A percentile compares a stretch with the other conserved stretches of the same genome.
Conservation (phyloP, 2,888 invertebrate species). For the Celastrina argiolus region DNA sequence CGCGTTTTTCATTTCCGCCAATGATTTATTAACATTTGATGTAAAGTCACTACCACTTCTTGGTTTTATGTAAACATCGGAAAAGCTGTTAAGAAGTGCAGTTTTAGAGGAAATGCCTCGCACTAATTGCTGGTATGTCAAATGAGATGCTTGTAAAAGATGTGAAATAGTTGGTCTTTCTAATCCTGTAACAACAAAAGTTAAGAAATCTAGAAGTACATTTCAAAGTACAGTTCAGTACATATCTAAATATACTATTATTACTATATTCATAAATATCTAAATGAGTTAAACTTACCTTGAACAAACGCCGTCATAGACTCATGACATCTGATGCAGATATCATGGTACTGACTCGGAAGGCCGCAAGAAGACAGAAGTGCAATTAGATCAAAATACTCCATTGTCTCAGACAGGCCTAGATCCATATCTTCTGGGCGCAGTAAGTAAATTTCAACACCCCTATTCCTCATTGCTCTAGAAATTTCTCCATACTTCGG, state of each 20-base stretch:
- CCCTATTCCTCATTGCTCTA: conserved; percentile 98
- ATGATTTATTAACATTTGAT: conserved; percentile 53
- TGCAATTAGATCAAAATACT: conserved; percentile 63
- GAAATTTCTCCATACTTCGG: conserved; percentile 97
- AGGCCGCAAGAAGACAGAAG: conserved; percentile 63
- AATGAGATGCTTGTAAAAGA: conserved; percentile 80
- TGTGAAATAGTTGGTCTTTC: conserved; percentile 81
- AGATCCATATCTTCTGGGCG: conserved; percentile 52
- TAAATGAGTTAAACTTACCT: conserved; percentile 46
- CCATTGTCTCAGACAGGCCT: conserved; percentile 53
- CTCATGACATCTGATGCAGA: conserved; percentile 60
- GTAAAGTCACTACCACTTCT: conserved; percentile 64
- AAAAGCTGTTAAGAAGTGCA: conserved; percentile 78
- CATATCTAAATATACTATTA: too few relatives aligned
- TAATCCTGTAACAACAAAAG: conserved; percentile 57
- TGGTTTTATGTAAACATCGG: conserved; percentile 82
- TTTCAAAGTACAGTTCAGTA: too few relatives aligned
- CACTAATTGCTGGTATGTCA: conserved; percentile 80
- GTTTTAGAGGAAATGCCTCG: conserved; percentile 75
- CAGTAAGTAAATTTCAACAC: conserved; percentile 87
- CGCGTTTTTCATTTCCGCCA: conserved; percentile 70
- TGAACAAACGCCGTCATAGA: conserved; percentile 61
- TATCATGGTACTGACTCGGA: conserved; percentile 52
- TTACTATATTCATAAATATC: too few relatives aligned
- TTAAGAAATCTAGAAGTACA: not conserved